A percentile compares a stretch with the other conserved stretches of the same genome.
These are phyloP conservation scores for Spizaetus ornatus DNA, from an alignment of 2,113 vertebrate species.

Conservation along the genomic window DNA sequence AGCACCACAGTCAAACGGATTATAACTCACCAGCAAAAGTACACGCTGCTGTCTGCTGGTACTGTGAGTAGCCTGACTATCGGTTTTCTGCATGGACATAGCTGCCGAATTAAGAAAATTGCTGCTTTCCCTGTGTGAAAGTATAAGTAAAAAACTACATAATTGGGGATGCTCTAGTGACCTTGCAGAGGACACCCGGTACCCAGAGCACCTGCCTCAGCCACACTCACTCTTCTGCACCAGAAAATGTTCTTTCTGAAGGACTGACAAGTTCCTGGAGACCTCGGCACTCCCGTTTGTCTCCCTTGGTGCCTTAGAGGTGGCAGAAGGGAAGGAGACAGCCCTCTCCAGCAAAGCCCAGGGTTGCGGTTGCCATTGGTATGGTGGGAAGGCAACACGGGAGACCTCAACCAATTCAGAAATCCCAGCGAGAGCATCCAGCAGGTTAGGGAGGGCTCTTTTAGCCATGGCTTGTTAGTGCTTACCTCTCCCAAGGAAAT, in stretches of 20 bases:
- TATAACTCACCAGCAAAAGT: background rate
- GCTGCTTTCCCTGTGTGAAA: background rate
- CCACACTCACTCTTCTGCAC: background rate
- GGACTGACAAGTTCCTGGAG: background rate
- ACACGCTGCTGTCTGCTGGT: background rate
- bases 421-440: background rate
- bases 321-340: background rate
- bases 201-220: background rate
- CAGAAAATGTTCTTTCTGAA: background rate
- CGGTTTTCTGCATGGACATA: background rate
- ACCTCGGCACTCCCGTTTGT: accelerated
- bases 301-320: background rate
- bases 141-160: background rate
- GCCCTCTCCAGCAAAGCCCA: background rate
- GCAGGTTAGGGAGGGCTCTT: background rate
- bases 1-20: background rate
- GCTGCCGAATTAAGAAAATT: background rate
- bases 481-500: background rate
- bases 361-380: background rate
- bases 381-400: background rate
- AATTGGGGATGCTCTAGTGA: background rate
- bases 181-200: background rate
- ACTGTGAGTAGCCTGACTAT: background rate
- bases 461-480: background rate
- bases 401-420: background rate